phyloP scores from a whole-genome alignment of 1,140 invertebrate genomes.

The Ruditapes philippinarum region DNA sequence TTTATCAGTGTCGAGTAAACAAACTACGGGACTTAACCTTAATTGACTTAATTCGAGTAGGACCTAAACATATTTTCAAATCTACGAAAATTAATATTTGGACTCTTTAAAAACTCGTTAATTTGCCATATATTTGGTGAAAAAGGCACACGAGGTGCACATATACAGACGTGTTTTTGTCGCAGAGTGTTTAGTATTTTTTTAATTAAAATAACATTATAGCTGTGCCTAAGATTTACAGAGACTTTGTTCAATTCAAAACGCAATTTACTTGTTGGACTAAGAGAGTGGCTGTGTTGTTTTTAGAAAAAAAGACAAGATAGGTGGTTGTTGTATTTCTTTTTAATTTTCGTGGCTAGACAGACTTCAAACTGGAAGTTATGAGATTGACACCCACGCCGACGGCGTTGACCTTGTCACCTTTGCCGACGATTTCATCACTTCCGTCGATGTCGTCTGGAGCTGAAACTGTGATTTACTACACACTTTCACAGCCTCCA shows the following conservation, averaged over 20 bases:
- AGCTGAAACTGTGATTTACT: constrained; percentile 50
- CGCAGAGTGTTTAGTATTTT: too few relatives aligned
- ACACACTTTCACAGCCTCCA: constrained; percentile 54
- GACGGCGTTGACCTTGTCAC: constrained; percentile 54
- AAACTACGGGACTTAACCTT: constrained; percentile 16
- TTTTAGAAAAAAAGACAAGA: too few relatives aligned
- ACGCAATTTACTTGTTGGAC: too few relatives aligned
- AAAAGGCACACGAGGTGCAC: neutral
- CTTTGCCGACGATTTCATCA: constrained; percentile 27
- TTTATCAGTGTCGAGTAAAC: constrained; percentile 24
- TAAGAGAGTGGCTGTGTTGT: too few relatives aligned
- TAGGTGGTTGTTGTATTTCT: neutral
- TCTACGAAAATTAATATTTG: neutral
- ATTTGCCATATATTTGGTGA: neutral
- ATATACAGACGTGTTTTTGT: constrained; percentile 3
- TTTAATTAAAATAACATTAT: too few relatives aligned
- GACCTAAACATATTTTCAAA: neutral
- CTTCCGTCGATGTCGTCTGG: constrained; percentile 19
- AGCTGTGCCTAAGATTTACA: too few relatives aligned
- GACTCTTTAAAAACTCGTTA: neutral
- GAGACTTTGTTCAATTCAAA: too few relatives aligned
- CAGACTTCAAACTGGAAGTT: constrained; percentile 49
- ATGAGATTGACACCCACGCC: constrained; percentile 65
- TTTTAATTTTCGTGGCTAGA: neutral
- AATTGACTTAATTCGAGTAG: constrained; percentile 1